Evolutionary conservation across 2,888 invertebrate genomes (phyloP).

Genomic region (Carcina quercana): DNA sequence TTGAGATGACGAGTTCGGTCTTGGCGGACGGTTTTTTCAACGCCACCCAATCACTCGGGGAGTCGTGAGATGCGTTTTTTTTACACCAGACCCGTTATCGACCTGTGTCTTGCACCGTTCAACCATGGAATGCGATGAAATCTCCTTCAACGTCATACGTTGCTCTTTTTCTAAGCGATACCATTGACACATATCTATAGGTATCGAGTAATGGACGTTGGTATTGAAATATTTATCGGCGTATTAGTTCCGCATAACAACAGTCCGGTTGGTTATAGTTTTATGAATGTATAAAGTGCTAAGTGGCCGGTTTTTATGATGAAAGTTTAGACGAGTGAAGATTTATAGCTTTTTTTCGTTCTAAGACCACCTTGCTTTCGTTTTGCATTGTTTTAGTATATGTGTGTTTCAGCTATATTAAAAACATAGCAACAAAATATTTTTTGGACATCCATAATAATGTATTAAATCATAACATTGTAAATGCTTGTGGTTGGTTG

Average conservation of each 20-base stretch:
- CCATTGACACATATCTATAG: constrained; percentile 13
- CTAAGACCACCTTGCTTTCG: constrained; percentile 33
- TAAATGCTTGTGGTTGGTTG: too few relatives aligned
- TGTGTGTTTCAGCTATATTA: too few relatives aligned
- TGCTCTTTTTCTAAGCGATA: constrained; percentile 18
- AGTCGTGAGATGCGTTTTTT: constrained; percentile 62
- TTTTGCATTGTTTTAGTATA: background rate
- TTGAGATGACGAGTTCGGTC: constrained; percentile 18
- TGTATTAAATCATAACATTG: too few relatives aligned
- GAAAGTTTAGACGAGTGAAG: constrained; percentile 22
- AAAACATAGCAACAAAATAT: too few relatives aligned
- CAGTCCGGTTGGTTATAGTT: constrained; percentile 15
- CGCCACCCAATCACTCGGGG: constrained; percentile 45
- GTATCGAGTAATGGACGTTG: constrained; percentile 18
- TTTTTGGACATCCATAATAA: too few relatives aligned
- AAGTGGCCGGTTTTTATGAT: constrained; percentile 36
- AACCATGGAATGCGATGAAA: too few relatives aligned
- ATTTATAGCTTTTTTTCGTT: constrained; percentile 36
- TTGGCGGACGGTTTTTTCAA: constrained; percentile 41
- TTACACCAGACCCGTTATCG: constrained; percentile 48
- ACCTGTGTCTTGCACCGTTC: constrained; percentile 34
- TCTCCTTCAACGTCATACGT: too few relatives aligned
- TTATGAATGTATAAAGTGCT: constrained; percentile 33
- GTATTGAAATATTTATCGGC: background rate
- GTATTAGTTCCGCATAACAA: constrained; percentile 8